These are phyloP conservation scores for Corydoras maculifer DNA, from an alignment of 2,113 vertebrate genomes.

Conservation along the genomic window DNA sequence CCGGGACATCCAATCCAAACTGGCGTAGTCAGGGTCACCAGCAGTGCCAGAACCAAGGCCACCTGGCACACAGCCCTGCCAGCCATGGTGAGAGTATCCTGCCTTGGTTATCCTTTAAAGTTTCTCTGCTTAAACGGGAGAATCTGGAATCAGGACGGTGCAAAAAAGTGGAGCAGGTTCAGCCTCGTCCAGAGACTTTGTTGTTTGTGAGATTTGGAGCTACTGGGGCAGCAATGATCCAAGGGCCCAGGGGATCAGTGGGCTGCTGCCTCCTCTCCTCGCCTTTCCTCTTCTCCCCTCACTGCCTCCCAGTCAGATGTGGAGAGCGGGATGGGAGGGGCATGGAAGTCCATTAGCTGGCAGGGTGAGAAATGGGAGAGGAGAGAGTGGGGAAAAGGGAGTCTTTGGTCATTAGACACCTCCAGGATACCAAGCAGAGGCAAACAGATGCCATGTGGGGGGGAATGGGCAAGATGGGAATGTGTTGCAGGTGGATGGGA, in stretches of 20 bases:
- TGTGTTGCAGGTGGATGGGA: slow-evolving; percentile 46
- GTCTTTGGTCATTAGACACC: slow-evolving; percentile 62
- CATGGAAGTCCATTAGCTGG: slow-evolving; percentile 55
- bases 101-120: slow-evolving; percentile 15
- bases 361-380: slow-evolving; percentile 48
- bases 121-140: slow-evolving; percentile 1
- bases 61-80: slow-evolving; percentile 28
- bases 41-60: slow-evolving; percentile 36
- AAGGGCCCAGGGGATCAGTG: slow-evolving; percentile 64
- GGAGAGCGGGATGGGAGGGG: slow-evolving; percentile 62
- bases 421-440: slow-evolving; percentile 39
- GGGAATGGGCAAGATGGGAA: slow-evolving; percentile 12
- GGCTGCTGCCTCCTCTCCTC: slow-evolving; percentile 60
- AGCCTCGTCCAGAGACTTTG: slow-evolving; percentile 39
- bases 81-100: slow-evolving; percentile 45
- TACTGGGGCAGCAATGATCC: slow-evolving; percentile 54
- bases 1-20: slow-evolving; percentile 53
- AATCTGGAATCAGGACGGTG: not conserved
- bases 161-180: slow-evolving; percentile 23
- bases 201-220: slow-evolving; percentile 52
- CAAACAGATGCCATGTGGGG: slow-evolving; percentile 18
- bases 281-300: slow-evolving; percentile 48
- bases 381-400: slow-evolving; percentile 48
- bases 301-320: slow-evolving; percentile 47
- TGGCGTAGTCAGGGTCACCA: slow-evolving; percentile 46